Evolutionary conservation across 1,140 invertebrate genomes (phyloP).

Genomic region (Lamellibrachia luymesi): DNA sequence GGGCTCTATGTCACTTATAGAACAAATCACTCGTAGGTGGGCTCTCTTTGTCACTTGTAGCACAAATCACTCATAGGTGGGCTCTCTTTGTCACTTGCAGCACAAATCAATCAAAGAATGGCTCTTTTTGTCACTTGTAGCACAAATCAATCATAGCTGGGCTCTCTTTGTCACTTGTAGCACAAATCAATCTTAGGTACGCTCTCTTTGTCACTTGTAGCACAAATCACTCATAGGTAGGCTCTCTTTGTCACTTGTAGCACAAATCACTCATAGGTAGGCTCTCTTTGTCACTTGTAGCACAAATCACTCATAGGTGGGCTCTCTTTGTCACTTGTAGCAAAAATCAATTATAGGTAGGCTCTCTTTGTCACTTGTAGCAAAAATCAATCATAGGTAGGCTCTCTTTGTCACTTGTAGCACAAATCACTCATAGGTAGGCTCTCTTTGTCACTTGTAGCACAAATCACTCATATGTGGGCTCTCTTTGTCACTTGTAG

Average conservation of each 20-base stretch:
- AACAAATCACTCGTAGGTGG: neutral
- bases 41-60: neutral
- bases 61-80: neutral
- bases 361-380: too few species aligned
- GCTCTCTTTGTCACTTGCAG: neutral
- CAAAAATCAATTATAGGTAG: neutral
- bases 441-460: too few species aligned
- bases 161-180: neutral
- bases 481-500: too few species aligned
- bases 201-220: neutral
- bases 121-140: neutral
- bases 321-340: neutral
- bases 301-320: neutral
- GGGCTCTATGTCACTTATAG: neutral
- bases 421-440: too few species aligned
- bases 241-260: neutral
- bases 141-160: neutral
- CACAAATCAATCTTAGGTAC: neutral
- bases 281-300: neutral
- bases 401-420: neutral
- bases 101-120: neutral
- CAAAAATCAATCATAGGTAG: too few species aligned
- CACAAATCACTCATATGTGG: too few species aligned
- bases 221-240: neutral
- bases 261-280: neutral